A percentile compares a stretch with the other conserved stretches of the same genome.
phyloP scores from a whole-genome alignment of 2,113 vertebrate species.

The Procavia capensis region DNA sequence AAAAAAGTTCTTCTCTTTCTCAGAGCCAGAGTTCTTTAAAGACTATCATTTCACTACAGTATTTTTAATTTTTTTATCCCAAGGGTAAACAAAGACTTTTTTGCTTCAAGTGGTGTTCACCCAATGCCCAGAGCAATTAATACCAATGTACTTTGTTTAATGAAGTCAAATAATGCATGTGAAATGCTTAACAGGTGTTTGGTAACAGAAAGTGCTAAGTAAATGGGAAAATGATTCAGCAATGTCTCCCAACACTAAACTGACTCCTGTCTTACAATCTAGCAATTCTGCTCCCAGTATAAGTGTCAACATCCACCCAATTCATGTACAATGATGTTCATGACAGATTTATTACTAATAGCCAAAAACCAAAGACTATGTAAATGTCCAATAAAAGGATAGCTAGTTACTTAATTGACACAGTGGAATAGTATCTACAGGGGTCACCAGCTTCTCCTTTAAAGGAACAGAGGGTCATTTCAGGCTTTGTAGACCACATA shows the following conservation, averaged over 20 bases:
- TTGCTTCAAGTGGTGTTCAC: not conserved
- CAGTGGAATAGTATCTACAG: not conserved
- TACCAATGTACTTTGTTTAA: not conserved
- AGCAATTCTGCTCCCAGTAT: no score
- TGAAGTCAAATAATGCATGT: conserved; percentile 2
- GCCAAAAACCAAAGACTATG: no score
- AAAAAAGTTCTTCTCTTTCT: not conserved
- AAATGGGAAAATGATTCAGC: no score
- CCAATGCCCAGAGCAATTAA: not conserved
- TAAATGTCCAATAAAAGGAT: no score
- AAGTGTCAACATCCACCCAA: no score
- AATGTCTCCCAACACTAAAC: no score
- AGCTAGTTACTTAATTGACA: not conserved
- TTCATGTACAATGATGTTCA: no score
- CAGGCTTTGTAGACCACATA: not conserved
- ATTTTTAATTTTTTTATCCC: conserved; percentile 38
- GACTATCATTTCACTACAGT: not conserved
- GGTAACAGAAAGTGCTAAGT: no score
- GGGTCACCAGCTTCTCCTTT: not conserved
- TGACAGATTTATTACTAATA: no score
- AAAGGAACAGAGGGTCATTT: not conserved
- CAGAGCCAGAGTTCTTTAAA: not conserved
- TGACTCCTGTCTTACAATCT: no score
- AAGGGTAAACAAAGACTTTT: conserved; percentile 7
- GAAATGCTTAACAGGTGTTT: not conserved